phyloP scores from a whole-genome alignment of 2,888 invertebrate genomes.

The Mactromeris polynyma region DNA sequence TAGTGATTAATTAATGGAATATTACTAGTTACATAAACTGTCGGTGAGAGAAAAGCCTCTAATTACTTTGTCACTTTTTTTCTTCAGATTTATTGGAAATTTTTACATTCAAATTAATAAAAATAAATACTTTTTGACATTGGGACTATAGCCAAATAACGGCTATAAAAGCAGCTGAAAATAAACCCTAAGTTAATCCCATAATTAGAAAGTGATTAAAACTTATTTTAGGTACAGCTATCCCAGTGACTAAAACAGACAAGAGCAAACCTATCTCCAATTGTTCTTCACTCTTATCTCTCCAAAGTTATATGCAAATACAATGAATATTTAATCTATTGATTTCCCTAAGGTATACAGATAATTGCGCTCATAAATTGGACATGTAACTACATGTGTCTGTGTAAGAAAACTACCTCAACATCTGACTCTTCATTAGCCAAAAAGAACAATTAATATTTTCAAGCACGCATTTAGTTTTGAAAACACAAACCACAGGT shows the following conservation, averaged over 20 bases:
- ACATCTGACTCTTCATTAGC: neutral
- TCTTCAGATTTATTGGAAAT: too few relatives aligned
- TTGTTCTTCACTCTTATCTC: neutral
- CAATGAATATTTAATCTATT: neutral
- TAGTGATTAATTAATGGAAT: too few relatives aligned
- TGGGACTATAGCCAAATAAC: too few relatives aligned
- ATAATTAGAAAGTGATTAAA: too few relatives aligned
- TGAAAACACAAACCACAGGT: neutral
- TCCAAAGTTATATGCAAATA: neutral
- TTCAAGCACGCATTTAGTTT: neutral
- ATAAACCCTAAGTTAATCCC: too few relatives aligned
- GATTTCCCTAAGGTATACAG: neutral
- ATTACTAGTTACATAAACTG: too few relatives aligned
- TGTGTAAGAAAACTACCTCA: neutral
- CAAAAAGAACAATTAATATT: neutral
- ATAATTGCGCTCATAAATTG: neutral
- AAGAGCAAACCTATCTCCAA: neutral
- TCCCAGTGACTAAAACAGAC: neutral
- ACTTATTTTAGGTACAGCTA: neutral
- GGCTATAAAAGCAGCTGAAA: too few relatives aligned
- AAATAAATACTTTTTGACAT: too few relatives aligned
- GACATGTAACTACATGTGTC: neutral
- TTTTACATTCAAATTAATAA: too few relatives aligned
- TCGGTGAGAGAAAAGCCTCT: too few relatives aligned
- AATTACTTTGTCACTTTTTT: too few relatives aligned